Evolutionary conservation across 2,888 invertebrate genomes (phyloP).

Genomic region (Microdon myrmicae): DNA sequence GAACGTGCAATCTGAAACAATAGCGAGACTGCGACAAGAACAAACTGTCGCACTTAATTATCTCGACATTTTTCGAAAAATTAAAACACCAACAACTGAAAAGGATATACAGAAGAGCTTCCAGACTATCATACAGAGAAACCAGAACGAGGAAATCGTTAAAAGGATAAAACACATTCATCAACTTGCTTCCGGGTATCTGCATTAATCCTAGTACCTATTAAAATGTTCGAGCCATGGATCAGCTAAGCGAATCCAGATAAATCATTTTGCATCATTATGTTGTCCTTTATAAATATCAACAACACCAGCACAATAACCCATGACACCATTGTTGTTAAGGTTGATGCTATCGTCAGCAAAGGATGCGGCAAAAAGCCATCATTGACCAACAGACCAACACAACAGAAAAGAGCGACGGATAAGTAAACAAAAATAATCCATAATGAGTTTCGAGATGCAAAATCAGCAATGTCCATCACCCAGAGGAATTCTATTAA

Average conservation of each 20-base stretch:
- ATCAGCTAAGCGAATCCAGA: constrained; percentile 25
- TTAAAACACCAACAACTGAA: not conserved
- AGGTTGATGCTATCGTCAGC: constrained; percentile 8
- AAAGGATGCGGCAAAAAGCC: constrained; percentile 2
- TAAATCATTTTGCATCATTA: constrained; percentile 44
- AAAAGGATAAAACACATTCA: constrained; percentile 11
- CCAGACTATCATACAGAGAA: too few species aligned
- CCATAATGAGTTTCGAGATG: constrained; percentile 26
- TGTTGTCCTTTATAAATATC: constrained; percentile 17
- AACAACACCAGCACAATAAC: constrained; percentile 13
- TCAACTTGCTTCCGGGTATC: constrained; percentile 12
- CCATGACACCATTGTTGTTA: constrained; percentile 7
- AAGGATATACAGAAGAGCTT: not conserved
- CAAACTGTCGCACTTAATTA: constrained; percentile 27
- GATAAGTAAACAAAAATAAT: constrained; percentile 26
- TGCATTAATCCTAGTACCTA: constrained; percentile 10
- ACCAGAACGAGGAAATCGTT: constrained; percentile 2
- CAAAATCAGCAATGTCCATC: constrained; percentile 25
- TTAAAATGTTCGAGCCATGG: constrained; percentile 25
- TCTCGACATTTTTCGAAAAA: not conserved
- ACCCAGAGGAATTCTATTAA: constrained; percentile 25
- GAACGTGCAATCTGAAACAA: too few species aligned
- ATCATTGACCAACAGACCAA: not conserved
- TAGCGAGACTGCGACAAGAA: not conserved
- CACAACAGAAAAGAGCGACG: constrained; percentile 8